Conservation (phyloP, 1,140 invertebrate species). For the Lithobius niger region DNA sequence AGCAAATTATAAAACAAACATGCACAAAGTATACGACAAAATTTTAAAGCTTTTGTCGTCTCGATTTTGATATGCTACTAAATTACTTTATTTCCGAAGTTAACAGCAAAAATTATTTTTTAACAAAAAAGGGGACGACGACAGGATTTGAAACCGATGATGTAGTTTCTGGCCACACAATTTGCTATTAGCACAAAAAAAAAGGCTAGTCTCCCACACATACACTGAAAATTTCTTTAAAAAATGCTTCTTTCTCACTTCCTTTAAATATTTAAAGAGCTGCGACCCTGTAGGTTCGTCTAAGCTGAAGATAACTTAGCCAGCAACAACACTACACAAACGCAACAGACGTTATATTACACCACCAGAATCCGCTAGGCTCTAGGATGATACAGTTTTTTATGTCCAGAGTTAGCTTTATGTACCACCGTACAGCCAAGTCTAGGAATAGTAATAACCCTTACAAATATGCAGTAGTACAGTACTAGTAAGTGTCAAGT, state of each 20-base stretch:
- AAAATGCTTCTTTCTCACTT: not conserved
- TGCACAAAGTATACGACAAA: not conserved
- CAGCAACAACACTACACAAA: not conserved
- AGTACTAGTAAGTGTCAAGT: no score
- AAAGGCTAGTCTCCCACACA: not conserved
- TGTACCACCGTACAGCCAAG: not conserved
- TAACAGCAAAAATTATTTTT: no score
- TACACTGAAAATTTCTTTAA: not conserved
- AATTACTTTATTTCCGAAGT: not conserved
- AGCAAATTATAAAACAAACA: constrained; percentile 1
- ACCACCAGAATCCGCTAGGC: constrained; percentile 5
- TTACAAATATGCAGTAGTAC: not conserved
- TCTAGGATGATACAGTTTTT: constrained; percentile 4
- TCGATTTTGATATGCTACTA: not conserved
- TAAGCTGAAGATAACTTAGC: not conserved
- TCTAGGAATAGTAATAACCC: not conserved
- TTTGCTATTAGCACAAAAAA: not conserved
- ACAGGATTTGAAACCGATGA: not conserved
- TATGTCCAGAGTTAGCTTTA: not conserved
- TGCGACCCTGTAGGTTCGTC: not conserved
- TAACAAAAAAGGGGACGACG: not conserved
- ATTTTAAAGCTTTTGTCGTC: not conserved
- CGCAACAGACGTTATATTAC: not conserved
- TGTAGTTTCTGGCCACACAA: not conserved
- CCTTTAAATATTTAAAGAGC: not conserved